A percentile compares a stretch with the other conserved stretches of the same genome.
Evolutionary conservation across 92 coral and sea anemone genomes (phyloP).

Genomic region (Metridium senile): DNA sequence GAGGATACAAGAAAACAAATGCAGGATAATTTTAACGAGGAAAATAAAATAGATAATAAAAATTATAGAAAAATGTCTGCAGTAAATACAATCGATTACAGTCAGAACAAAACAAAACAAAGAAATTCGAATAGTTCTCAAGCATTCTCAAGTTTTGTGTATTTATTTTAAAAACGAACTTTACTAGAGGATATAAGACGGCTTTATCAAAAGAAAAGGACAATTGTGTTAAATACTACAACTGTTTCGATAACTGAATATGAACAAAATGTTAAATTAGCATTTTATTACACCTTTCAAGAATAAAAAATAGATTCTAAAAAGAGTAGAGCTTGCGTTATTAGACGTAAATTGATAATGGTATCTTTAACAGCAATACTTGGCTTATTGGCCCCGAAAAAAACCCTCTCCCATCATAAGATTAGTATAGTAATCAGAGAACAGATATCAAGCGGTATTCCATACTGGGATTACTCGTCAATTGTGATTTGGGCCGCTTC

Average conservation of each 20-base stretch:
- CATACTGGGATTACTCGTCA: constrained; percentile 18
- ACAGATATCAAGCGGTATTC: constrained; percentile 16
- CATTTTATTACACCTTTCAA: neutral
- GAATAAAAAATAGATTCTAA: neutral
- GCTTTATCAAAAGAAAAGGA: neutral
- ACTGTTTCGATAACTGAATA: neutral
- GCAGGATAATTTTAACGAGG: too few species aligned
- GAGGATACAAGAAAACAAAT: too few species aligned
- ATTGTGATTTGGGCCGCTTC: neutral
- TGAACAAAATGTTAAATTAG: neutral
- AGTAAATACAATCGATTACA: too few species aligned
- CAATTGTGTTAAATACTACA: neutral
- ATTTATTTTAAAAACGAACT: constrained; percentile 5
- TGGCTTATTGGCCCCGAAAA: constrained; percentile 33
- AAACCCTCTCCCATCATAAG: constrained; percentile 35
- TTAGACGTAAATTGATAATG: constrained; percentile 6
- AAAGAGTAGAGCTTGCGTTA: too few species aligned
- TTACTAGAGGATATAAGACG: neutral
- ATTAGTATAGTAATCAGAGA: constrained; percentile 25
- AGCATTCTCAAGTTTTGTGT: neutral
- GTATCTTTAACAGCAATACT: constrained; percentile 23
- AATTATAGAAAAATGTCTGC: too few species aligned
- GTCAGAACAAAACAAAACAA: too few species aligned
- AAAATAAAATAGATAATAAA: too few species aligned
- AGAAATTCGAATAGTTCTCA: too few species aligned